Evolutionary conservation across 2,797 vertebrate genomes (phyloP).

Genomic region (Gymnoscopelus braueri): DNA sequence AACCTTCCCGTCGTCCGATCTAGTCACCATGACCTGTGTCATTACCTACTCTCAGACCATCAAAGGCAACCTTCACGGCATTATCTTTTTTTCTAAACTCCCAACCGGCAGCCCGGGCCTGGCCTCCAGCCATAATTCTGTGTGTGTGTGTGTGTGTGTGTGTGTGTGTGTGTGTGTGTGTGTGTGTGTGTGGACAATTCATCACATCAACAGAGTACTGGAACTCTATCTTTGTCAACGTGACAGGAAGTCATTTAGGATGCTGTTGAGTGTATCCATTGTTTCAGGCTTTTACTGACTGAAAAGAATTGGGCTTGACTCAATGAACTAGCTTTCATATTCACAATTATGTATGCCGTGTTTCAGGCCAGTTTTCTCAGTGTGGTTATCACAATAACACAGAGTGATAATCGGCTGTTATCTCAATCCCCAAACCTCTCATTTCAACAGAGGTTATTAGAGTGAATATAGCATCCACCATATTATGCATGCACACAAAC

Average conservation of each 20-base stretch:
- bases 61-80: no score
- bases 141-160: no score
- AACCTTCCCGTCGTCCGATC: no score
- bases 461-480: constrained; percentile 66
- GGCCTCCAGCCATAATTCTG: no score
- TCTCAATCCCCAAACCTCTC: constrained; percentile 76
- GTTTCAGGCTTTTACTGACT: constrained; percentile 61
- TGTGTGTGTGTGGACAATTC: constrained; percentile 45
- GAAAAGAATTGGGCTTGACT: constrained; percentile 65
- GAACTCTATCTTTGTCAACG: constrained; percentile 70
- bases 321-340: constrained; percentile 74
- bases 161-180: no score
- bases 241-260: constrained; percentile 73
- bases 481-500: constrained; percentile 37
- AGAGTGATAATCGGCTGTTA: constrained; percentile 75
- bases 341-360: constrained; percentile 69
- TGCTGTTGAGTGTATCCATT: constrained; percentile 71
- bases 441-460: constrained; percentile 76
- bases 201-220: constrained; percentile 45
- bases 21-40: no score
- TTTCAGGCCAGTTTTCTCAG: constrained; percentile 70
- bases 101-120: no score
- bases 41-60: no score
- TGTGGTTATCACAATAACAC: constrained; percentile 72
- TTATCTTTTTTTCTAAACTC: no score